Base-by-base conservation (phyloP, 2,113 vertebrate species). In the Psilopogon haemacephalus region DNA sequence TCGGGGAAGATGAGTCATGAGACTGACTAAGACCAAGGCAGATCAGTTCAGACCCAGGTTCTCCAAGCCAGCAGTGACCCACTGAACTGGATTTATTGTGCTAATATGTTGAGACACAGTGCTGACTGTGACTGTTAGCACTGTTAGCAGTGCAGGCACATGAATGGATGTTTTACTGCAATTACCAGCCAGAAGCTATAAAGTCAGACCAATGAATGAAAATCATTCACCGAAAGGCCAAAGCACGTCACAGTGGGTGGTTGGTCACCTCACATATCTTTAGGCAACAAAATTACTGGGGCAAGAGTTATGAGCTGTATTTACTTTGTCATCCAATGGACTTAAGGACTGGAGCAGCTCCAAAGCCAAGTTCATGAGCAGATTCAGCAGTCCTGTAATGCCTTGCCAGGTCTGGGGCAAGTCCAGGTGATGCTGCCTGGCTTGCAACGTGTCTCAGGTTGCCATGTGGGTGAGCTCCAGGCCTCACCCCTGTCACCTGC, bases 381-480 rank as follows among this genome's bases (percentile, higher is more conserved):
- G 48, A 72, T 62, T 79, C 26, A 56, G 23, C 7, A 72, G 11
- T 11, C 10, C 32, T 71, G 28, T 28, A 69, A 60, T 40, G 8
- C 30, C 11, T 71, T 67, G 32, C 27, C 35, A 28, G 3, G 5
- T 27, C 23, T 68, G 48, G 19, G 38, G 27, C 27, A 87, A 75
- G 59, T 1, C 1, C 1, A 72, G 23, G 24, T 37, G 32, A 50
- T 27, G 10, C 16, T 59, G 1, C 18, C 3, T 26, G 21, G 37
- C 15, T 78, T 62, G 32, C 7, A 74, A 14, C 28, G 20, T 35
- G 38, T 15, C 20, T 48, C 19, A 28, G 30, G 30, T 24, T 80
- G 8, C 13, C 0, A 0, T 6, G 15, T 15, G 38, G 4, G 6
- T 88, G 62, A 73, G 16, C 0, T 2, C 59, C 59, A 52, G 26